These are phyloP conservation scores for Digitonthophagus gazella DNA, from an alignment of 2,888 invertebrate species.

Conservation along the genomic window DNA sequence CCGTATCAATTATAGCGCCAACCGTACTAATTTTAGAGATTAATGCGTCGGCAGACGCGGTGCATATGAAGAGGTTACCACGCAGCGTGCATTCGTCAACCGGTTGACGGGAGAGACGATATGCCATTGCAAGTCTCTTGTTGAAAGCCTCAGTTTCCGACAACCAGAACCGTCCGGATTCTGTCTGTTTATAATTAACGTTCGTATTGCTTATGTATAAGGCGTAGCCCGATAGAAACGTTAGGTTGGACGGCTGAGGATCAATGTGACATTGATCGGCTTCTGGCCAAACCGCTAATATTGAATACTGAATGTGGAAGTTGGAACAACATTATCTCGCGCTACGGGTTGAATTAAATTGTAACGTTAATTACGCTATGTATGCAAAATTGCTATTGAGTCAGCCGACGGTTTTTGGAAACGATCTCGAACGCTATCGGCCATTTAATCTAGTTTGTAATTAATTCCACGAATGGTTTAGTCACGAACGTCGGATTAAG, in stretches of 20 bases:
- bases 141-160: not conserved
- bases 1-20: not conserved
- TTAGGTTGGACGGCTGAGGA: not conserved
- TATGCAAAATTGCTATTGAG: not conserved
- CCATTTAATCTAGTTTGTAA: not conserved
- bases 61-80: not conserved
- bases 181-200: not conserved
- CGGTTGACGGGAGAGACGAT: not conserved
- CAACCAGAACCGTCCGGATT: too few species aligned
- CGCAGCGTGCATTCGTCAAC: not conserved
- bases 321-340: too few species aligned
- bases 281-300: not conserved
- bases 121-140: not conserved
- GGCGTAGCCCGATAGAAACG: not conserved
- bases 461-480: not conserved
- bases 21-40: not conserved
- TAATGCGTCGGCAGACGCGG: not conserved
- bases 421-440: not conserved
- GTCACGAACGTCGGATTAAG: not conserved
- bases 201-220: not conserved
- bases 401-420: not conserved
- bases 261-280: not conserved
- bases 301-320: not conserved
- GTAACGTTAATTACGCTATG: not conserved
- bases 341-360: not conserved